Conservation (phyloP, 30 jellyfish, hydroid and myxozoan species). For the Hydra vulgaris region DNA sequence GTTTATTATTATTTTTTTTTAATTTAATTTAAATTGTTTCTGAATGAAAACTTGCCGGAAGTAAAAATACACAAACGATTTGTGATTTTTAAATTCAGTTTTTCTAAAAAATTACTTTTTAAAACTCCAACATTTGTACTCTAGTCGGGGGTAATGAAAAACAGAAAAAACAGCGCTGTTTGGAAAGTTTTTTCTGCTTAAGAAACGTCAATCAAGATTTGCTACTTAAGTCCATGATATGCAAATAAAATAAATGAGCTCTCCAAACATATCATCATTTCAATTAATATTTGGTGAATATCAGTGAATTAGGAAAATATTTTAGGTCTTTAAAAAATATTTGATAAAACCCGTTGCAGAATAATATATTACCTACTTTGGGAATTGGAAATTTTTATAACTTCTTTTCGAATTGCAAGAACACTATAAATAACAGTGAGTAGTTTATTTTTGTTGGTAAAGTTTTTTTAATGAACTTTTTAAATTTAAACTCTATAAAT, state of each 20-base stretch:
- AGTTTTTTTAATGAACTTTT: no score
- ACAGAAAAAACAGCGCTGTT: neutral
- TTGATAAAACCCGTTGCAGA: no score
- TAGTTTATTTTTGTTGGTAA: no score
- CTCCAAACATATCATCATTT: neutral
- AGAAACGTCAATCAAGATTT: neutral
- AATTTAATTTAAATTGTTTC: neutral
- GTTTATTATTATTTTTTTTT: no score
- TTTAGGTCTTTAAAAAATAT: no score
- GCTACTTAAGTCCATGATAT: neutral
- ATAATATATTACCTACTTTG: no score
- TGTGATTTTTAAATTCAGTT: neutral
- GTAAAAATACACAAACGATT: neutral
- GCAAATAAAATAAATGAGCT: neutral
- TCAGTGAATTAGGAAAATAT: neutral
- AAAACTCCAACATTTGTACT: neutral
- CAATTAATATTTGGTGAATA: neutral
- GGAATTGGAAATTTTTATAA: no score
- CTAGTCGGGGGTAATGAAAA: neutral
- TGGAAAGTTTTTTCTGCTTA: neutral
- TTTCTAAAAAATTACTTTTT: neutral
- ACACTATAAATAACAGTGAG: no score
- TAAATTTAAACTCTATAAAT: no score
- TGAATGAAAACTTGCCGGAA: neutral
- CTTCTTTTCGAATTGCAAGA: no score